Evolutionary conservation across 2,888 invertebrate genomes (phyloP), one percentile per base, ranked within the genome.

Genomic region (Chloromyia formosa): DNA sequence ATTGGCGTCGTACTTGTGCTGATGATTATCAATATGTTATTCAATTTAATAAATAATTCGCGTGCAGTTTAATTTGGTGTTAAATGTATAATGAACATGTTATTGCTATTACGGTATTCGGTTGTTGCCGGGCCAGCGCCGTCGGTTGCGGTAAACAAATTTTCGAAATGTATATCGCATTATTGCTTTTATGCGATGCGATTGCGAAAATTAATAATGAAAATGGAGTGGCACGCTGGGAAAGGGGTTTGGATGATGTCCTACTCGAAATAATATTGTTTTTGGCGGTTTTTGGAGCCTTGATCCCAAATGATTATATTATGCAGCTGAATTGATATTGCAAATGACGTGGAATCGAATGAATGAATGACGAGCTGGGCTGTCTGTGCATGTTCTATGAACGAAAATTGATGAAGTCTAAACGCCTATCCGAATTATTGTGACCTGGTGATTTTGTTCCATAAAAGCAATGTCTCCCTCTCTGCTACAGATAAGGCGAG

Each of bases 31-130:
- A 69, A 69, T 69, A 69, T 54, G 53, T 53, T 53, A 69, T 69
- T 69, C 54, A 53, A 69, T 53, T 69, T 69, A 53, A 69, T 69
- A 69, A 69, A 69, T 69, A 69, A 69, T 69, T 69, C 49, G 68
- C 68, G 53, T 53, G 68, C 68, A 69, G 68, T 69, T 69, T 69
- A 69, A 69, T 69, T 69, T 69, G 68, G 68, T 69, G 68, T 69
- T 69, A 69, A 69, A 69, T 69, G 53, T 53, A 54, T 69, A 53
- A 69, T 69, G 68, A 69, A 69, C 68, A 69, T 69, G 68, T 69
- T 53, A 69, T 53, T 69, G 68, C 54, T 27, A 69, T 53, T 54
- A 54, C 68, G 53, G 68, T 27, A 53, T 1, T 49, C 27, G 27
- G 27, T 35, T 35, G 27, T 35, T 35, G 27, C 7, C 7, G 27